Conservation (phyloP, 2,797 vertebrate species). For the Dromococcyx pavoninus region DNA sequence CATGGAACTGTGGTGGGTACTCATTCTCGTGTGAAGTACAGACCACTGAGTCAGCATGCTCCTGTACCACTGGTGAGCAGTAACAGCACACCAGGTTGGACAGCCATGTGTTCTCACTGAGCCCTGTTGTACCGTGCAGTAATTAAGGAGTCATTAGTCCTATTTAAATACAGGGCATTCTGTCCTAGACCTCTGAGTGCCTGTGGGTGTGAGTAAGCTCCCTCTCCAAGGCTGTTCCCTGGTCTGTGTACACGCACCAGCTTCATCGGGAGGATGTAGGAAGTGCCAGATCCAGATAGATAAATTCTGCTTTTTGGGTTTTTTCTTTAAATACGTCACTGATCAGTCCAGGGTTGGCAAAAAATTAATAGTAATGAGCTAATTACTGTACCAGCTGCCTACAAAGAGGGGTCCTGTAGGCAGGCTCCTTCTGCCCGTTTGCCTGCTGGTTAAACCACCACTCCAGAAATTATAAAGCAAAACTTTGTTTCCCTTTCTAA, state of each 20-base stretch:
- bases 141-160: constrained; percentile 59
- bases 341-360: constrained; percentile 67
- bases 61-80: neutral
- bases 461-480: constrained; percentile 52
- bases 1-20: neutral
- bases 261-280: constrained; percentile 22
- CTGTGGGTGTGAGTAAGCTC: constrained; percentile 15
- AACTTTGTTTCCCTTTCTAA: constrained; percentile 53
- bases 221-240: neutral
- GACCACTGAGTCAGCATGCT: neutral
- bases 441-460: constrained; percentile 61
- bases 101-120: constrained; percentile 4
- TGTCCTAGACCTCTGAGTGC: neutral
- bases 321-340: constrained; percentile 56
- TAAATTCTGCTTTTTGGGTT: neutral
- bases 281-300: constrained; percentile 18
- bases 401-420: constrained; percentile 68
- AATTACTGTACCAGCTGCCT: constrained; percentile 74
- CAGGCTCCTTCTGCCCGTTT: constrained; percentile 65
- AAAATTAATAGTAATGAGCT: constrained; percentile 76
- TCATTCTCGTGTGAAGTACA: neutral
- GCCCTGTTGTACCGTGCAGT: constrained; percentile 17
- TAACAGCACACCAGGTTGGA: neutral
- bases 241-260: neutral
- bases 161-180: constrained; percentile 58